Evolutionary conservation across 2,888 invertebrate genomes (phyloP).

Genomic region (Chamaedrilus cognettii): DNA sequence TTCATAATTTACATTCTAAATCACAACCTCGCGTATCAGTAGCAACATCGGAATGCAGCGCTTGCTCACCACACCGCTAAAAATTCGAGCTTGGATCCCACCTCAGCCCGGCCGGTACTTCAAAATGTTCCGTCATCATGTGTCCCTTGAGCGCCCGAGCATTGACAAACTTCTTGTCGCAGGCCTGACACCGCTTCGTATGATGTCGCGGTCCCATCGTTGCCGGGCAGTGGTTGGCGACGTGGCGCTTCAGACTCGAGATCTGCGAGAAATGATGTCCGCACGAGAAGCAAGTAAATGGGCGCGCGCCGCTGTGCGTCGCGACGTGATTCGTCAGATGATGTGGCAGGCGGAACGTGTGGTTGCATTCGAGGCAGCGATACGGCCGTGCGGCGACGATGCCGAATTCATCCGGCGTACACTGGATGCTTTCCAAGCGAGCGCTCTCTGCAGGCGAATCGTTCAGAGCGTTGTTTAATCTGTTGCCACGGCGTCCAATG

Average conservation of each 20-base stretch:
- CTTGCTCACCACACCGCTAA: too few species aligned
- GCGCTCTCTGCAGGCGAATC: too few species aligned
- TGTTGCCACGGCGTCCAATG: too few species aligned
- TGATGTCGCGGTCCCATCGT: background rate
- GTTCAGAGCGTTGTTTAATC: too few species aligned
- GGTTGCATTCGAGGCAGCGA: background rate
- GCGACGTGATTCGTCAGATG: conserved; percentile 1
- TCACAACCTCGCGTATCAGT: too few species aligned
- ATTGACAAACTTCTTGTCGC: background rate
- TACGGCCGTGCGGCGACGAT: too few species aligned
- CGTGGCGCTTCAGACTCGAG: conserved; percentile 4
- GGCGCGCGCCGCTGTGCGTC: background rate
- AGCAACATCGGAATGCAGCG: too few species aligned
- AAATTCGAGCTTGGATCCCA: too few species aligned
- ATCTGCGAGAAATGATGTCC: background rate
- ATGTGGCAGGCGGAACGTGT: background rate
- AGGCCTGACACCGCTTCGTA: background rate
- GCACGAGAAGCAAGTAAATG: background rate
- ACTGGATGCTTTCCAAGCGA: too few species aligned
- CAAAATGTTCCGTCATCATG: background rate
- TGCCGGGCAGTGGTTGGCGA: background rate
- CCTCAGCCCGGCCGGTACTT: too few species aligned
- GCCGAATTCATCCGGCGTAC: too few species aligned
- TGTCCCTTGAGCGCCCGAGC: background rate
- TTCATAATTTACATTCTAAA: too few species aligned